These are phyloP conservation scores for Acanthornis magna DNA, from an alignment of 2,797 vertebrate genomes.

Conservation along the genomic window DNA sequence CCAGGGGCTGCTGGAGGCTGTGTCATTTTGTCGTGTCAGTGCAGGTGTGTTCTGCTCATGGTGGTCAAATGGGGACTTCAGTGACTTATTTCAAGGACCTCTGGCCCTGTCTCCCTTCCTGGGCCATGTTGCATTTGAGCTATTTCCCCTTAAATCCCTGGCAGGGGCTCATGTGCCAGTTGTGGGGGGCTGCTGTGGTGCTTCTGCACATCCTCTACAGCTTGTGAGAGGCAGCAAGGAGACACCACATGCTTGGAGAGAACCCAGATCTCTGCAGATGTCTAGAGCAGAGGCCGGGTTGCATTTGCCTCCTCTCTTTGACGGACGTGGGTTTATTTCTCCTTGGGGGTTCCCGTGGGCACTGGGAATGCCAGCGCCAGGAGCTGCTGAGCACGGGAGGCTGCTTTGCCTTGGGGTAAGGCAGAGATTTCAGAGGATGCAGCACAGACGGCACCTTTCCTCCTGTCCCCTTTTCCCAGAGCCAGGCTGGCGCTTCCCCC, in stretches of 20 bases:
- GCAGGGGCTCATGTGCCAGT: background rate
- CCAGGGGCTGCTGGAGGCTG: background rate
- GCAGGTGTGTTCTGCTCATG: background rate
- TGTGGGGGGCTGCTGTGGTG: background rate
- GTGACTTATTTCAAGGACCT: fast-evolving
- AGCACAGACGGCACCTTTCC: background rate
- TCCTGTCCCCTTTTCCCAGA: background rate
- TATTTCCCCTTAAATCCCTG: fast-evolving
- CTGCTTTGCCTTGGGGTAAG: fast-evolving
- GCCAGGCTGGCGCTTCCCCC: background rate
- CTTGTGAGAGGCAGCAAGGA: background rate
- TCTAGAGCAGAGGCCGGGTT: background rate
- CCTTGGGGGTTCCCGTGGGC: background rate
- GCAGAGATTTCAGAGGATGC: background rate
- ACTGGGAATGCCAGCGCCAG: background rate
- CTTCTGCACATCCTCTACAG: background rate
- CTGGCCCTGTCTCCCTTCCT: background rate
- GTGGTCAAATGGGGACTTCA: too few relatives aligned
- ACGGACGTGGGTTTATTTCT: fast-evolving
- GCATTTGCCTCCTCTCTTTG: background rate
- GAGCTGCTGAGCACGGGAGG: background rate
- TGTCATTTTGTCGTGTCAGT: background rate
- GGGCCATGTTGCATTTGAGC: fast-evolving
- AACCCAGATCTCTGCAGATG: background rate
- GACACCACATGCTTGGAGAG: background rate